Evolutionary conservation across 2,113 vertebrate species (phyloP), one percentile per base, ranked within the genome.

Genomic region (Tachuris rubrigastra): DNA sequence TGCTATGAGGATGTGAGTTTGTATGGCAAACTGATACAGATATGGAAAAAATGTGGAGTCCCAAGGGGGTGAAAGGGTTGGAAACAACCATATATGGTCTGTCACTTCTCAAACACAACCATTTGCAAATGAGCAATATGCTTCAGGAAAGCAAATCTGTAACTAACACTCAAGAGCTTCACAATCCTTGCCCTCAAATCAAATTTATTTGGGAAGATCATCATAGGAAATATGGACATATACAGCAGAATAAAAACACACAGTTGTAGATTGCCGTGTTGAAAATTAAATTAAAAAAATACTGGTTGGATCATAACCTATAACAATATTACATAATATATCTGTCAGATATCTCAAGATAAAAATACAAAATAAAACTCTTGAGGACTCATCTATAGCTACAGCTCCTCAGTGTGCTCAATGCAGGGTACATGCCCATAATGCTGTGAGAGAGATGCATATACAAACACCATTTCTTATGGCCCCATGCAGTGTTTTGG

Each of bases 191-290:
- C 93, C 95, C 93, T 97, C 96, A 96, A 97, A 96, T 97, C 90
- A 95, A 69, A 97, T 98, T 98, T 98, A 98, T 98, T 98, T 96
- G 95, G 92, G 89, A 97, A 96, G 96, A 96, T 96, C 85, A 81
- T 97, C 93, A 93, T 97, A 96, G 77, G 97, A 97, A 98, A 95
- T 96, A 97, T 76, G 86, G 96, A 97, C 96, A 97, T 96, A 91
- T 96, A 97, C 88, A 97, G 93, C 96, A 98, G 96, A 97, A 95
- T 95, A 95, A 95, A 96, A 98, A 78, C 95, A 96, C 87, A 95
- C 88, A 95, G 60, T 94, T 87, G 19, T 92, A 96, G 76, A 52
- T 77, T 85, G 47, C 63, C 92, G 87, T 94, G 71, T 95, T 96
- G 90, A 96, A 97, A 97, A 95, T 97, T 87, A 96, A 97, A 97